Percentiles rank a stretch among this genome's conserved stretches.
Evolutionary conservation across 2,113 vertebrate genomes (phyloP).

Genomic region (Gallinago jamesoni): DNA sequence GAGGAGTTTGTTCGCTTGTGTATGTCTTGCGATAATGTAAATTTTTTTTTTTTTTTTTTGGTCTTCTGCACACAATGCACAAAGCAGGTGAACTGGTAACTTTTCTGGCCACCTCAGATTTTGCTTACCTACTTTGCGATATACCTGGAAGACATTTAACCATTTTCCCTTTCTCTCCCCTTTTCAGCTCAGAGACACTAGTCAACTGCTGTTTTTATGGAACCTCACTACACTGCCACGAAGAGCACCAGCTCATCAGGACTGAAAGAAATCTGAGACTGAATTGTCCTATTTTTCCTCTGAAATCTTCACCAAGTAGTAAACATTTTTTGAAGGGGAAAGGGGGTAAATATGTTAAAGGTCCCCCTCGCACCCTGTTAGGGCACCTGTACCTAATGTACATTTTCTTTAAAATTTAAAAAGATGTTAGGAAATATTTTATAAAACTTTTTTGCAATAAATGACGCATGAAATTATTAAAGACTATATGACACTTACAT

Average conservation of each 20-base stretch:
- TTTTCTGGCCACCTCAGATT: conserved; percentile 19
- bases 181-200: conserved; percentile 88
- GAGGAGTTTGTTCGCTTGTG: conserved; percentile 29
- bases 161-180: conserved; percentile 71
- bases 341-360: conserved; percentile 19
- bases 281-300: conserved; percentile 76
- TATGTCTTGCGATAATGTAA: conserved; percentile 7
- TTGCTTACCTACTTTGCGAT: conserved; percentile 36
- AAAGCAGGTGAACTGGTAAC: conserved; percentile 16
- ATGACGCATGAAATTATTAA: conserved; percentile 76
- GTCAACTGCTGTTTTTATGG: conserved; percentile 83
- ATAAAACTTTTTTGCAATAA: conserved; percentile 84
- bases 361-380: conserved; percentile 5
- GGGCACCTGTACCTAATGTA: conserved; percentile 73
- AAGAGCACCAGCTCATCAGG: conserved; percentile 73
- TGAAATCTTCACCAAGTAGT: conserved; percentile 70
- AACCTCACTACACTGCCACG: conserved; percentile 75
- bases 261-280: conserved; percentile 74
- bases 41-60: background rate
- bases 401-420: conserved; percentile 71
- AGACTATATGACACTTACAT: conserved; percentile 59
- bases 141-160: conserved; percentile 63
- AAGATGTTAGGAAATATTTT: conserved; percentile 81
- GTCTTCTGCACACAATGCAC: conserved; percentile 2
- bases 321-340: conserved; percentile 48